Conservation (phyloP, 2,888 invertebrate species). For the Cynaeus angustus region DNA sequence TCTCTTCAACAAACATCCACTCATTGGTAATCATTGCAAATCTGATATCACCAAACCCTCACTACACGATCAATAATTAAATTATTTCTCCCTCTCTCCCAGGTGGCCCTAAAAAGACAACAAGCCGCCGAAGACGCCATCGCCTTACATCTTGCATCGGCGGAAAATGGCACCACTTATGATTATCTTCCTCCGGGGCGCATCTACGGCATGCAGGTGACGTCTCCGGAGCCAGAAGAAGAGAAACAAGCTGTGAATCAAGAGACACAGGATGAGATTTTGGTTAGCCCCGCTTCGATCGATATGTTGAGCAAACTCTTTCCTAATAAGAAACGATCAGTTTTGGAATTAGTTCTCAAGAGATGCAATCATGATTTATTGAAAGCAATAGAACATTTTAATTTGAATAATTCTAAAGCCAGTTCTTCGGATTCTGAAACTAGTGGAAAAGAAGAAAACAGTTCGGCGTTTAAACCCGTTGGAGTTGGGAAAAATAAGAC, state of each 20-base stretch:
- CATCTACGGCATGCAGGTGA: slow-evolving; percentile 91
- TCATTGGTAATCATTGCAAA: slow-evolving; percentile 61
- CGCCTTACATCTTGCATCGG: slow-evolving; percentile 92
- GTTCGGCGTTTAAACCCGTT: slow-evolving; percentile 70
- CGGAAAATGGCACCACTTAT: slow-evolving; percentile 83
- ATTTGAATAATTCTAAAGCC: slow-evolving; percentile 61
- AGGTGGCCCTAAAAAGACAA: slow-evolving; percentile 96
- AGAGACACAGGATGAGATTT: slow-evolving; percentile 58
- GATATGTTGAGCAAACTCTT: slow-evolving; percentile 93
- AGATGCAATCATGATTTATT: slow-evolving; percentile 94
- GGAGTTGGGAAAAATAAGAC: slow-evolving; percentile 52
- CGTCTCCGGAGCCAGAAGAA: slow-evolving; percentile 77
- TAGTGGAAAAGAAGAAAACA: slow-evolving; percentile 58
- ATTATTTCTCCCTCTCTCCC: slow-evolving; percentile 38
- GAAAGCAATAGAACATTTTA: slow-evolving; percentile 92
- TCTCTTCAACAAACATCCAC: slow-evolving; percentile 61
- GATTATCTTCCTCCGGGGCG: slow-evolving; percentile 90
- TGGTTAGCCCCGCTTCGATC: slow-evolving; percentile 82
- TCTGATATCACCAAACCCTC: slow-evolving; percentile 54
- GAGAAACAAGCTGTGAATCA: slow-evolving; percentile 51
- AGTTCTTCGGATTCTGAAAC: slow-evolving; percentile 51
- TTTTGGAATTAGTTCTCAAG: slow-evolving; percentile 92
- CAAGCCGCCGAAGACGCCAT: slow-evolving; percentile 98
- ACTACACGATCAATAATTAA: slow-evolving; percentile 22
- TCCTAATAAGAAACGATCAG: slow-evolving; percentile 90